Percentiles rank a stretch among this genome's conserved stretches.
These are phyloP conservation scores for Stegostoma tigrinum DNA, from an alignment of 2,113 vertebrate species.

Conservation along the genomic window DNA sequence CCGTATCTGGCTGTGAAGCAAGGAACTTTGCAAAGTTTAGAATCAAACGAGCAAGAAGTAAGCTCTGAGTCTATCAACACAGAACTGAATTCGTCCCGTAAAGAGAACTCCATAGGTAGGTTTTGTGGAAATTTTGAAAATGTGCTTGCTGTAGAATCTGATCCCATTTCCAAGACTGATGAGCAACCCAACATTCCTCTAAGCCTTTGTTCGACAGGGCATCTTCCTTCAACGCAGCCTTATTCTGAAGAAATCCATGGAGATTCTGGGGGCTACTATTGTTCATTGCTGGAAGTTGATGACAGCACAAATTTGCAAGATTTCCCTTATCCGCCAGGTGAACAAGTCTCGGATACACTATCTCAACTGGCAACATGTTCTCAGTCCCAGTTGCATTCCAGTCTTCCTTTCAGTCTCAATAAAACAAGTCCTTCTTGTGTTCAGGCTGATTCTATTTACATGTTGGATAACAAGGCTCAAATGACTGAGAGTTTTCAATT, in stretches of 20 bases:
- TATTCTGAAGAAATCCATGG: constrained; percentile 39
- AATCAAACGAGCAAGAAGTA: neutral
- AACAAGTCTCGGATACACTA: neutral
- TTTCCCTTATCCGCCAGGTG: constrained; percentile 47
- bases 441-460: neutral
- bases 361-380: neutral
- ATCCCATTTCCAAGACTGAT: neutral
- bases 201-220: constrained; percentile 52
- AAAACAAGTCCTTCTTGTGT: neutral
- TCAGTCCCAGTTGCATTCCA: constrained; percentile 14
- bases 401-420: neutral
- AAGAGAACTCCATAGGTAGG: neutral
- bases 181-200: constrained; percentile 45
- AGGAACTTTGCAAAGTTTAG: neutral
- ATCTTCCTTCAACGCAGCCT: constrained; percentile 57
- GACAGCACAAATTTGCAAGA: constrained; percentile 51
- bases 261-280: constrained; percentile 50
- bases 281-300: constrained; percentile 55
- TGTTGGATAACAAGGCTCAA: constrained; percentile 17
- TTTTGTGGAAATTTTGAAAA: constrained; percentile 20
- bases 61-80: neutral
- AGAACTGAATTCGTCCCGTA: neutral
- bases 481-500: neutral
- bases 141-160: neutral
- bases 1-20: neutral